phyloP scores from a whole-genome alignment of 2,888 invertebrate species.

The Polyommatus icarus region DNA sequence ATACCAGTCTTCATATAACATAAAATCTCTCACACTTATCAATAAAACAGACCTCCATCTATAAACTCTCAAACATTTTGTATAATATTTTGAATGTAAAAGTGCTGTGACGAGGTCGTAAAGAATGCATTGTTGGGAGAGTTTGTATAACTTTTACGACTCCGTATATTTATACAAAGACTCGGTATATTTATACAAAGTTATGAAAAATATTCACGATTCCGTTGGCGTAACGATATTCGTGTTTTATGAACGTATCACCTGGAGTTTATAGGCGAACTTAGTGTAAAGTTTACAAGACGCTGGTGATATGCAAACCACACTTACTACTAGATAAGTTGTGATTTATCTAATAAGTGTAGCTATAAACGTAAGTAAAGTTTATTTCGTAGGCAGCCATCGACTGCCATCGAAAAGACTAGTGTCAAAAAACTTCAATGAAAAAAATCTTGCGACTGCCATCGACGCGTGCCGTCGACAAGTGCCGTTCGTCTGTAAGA shows the following conservation, averaged over 20 bases:
- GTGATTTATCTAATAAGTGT: no score
- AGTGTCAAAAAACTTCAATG: no score
- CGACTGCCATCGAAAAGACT: no score
- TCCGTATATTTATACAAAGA: neutral
- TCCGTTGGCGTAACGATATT: neutral
- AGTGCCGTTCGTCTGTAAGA: no score
- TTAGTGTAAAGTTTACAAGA: neutral
- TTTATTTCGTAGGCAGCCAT: no score
- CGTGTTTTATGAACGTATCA: neutral
- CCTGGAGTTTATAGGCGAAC: neutral
- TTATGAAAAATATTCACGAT: neutral
- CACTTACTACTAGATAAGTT: no score
- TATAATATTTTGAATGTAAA: constrained; percentile 2
- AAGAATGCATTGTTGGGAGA: neutral
- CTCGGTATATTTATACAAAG: neutral
- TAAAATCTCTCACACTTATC: neutral
- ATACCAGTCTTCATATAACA: neutral
- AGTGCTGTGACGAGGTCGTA: constrained; percentile 1
- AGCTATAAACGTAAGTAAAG: no score
- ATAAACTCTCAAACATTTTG: neutral
- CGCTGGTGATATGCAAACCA: no score
- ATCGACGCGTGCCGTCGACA: no score
- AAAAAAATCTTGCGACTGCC: no score
- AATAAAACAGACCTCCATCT: neutral
- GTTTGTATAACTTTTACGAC: neutral